Evolutionary conservation across 1,140 invertebrate genomes (phyloP).

Genomic region (Nasonia longicornis): DNA sequence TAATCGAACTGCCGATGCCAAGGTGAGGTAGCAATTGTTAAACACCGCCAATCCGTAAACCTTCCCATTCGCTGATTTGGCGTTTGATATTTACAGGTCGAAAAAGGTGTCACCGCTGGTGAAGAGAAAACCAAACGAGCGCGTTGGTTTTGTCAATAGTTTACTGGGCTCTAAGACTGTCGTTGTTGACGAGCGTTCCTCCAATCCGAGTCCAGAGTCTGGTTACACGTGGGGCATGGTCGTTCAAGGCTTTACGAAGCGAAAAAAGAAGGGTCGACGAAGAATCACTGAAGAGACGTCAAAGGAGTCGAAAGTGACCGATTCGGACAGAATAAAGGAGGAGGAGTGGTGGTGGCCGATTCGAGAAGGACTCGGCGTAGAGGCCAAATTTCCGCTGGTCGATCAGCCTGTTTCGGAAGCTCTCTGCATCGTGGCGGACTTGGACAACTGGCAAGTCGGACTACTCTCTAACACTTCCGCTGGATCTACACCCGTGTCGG

Average conservation of each 20-base stretch:
- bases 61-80: not conserved
- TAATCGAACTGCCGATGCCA: slow-evolving; percentile 75
- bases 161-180: slow-evolving; percentile 55
- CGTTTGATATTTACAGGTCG: slow-evolving; percentile 53
- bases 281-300: slow-evolving; percentile 14
- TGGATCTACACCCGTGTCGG: slow-evolving; percentile 58
- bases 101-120: slow-evolving; percentile 44
- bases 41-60: not conserved
- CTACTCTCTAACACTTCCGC: slow-evolving; percentile 61
- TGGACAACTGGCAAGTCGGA: slow-evolving; percentile 82
- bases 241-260: slow-evolving; percentile 64
- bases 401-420: slow-evolving; percentile 82
- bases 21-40: slow-evolving; percentile 54
- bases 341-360: slow-evolving; percentile 62
- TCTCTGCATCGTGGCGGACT: slow-evolving; percentile 86
- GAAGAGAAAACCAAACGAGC: slow-evolving; percentile 40
- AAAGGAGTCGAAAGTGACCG: not conserved
- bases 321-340: slow-evolving; percentile 21
- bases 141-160: slow-evolving; percentile 61
- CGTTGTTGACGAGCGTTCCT: slow-evolving; percentile 43
- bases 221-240: slow-evolving; percentile 64
- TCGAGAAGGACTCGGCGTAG: slow-evolving; percentile 59
- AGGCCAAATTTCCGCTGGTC: slow-evolving; percentile 67
- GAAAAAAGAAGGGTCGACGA: slow-evolving; percentile 45
- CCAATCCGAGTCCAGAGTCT: slow-evolving; percentile 44